Percentiles rank a stretch among this genome's conserved stretches.
phyloP scores from a whole-genome alignment of 1,140 invertebrate species.

The Teleopsis dalmanni region DNA sequence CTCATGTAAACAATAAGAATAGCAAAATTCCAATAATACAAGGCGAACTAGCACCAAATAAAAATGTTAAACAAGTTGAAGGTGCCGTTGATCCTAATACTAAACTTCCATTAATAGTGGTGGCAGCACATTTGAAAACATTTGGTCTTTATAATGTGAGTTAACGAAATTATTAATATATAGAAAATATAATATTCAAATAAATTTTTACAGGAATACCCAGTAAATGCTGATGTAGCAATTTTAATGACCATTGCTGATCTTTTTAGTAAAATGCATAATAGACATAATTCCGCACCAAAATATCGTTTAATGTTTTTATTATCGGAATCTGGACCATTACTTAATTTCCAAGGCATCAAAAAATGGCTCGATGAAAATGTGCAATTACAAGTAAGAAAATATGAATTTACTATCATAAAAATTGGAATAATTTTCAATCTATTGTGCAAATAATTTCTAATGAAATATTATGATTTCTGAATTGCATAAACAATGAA shows the following conservation, averaged over 20 bases:
- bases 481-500: no score
- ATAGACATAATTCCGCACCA: slow-evolving; percentile 68
- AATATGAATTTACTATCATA: no score
- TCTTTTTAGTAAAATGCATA: slow-evolving; percentile 87
- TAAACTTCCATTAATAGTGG: slow-evolving; percentile 74
- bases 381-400: slow-evolving; percentile 60
- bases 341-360: slow-evolving; percentile 88
- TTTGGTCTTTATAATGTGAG: slow-evolving; percentile 80
- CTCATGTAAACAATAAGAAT: slow-evolving; percentile 60
- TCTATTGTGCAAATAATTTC: no score
- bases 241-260: slow-evolving; percentile 81
- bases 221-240: slow-evolving; percentile 63
- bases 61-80: slow-evolving; percentile 50
- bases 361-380: slow-evolving; percentile 87
- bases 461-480: no score
- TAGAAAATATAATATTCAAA: no score
- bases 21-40: slow-evolving; percentile 76
- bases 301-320: slow-evolving; percentile 86
- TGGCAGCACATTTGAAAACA: slow-evolving; percentile 91
- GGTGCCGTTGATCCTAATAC: slow-evolving; percentile 65
- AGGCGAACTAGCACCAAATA: slow-evolving; percentile 63
- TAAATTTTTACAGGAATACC: slow-evolving; percentile 30
- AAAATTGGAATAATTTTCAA: no score
- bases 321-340: slow-evolving; percentile 82
- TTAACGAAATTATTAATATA: neutral